Evolutionary conservation across 2,888 invertebrate genomes (phyloP).

Genomic region (Mycalesis mineus): DNA sequence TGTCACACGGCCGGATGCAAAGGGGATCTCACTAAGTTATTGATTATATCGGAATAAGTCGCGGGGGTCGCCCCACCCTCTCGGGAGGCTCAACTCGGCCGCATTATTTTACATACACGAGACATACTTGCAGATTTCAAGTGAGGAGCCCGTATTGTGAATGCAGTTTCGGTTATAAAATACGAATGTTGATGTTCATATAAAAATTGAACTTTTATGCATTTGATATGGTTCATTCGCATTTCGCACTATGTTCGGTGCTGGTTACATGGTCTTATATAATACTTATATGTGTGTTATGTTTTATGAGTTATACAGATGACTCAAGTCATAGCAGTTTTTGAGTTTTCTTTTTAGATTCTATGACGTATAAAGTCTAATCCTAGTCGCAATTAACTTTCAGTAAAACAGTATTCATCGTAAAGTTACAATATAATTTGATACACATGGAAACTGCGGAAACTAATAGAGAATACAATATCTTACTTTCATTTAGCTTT

Average conservation of each 20-base stretch:
- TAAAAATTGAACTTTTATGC: conserved; percentile 2
- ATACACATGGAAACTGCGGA: too few relatives aligned
- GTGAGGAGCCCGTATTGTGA: conserved; percentile 36
- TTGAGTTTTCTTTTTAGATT: too few relatives aligned
- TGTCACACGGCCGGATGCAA: conserved; percentile 77
- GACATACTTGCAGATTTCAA: conserved; percentile 65
- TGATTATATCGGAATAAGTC: conserved; percentile 79
- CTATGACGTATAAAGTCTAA: too few relatives aligned
- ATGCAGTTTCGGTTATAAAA: conserved; percentile 23
- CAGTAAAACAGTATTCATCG: too few relatives aligned
- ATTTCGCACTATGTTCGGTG: not conserved
- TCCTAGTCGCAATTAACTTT: too few relatives aligned
- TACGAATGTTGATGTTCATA: conserved; percentile 7
- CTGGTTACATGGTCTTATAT: too few relatives aligned
- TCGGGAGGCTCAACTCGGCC: conserved; percentile 66
- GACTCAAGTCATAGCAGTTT: too few relatives aligned
- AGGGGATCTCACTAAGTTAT: conserved; percentile 79
- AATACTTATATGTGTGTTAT: too few relatives aligned
- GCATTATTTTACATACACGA: conserved; percentile 78
- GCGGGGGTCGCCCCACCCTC: conserved; percentile 55
- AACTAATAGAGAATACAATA: too few relatives aligned
- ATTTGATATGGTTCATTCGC: not conserved
- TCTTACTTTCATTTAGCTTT: too few relatives aligned
- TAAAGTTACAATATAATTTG: too few relatives aligned
- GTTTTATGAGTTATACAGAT: too few relatives aligned